Evolutionary conservation across 2,888 invertebrate genomes (phyloP), one percentile per base, ranked within the genome.

Genomic region (Caenorhabditis sp.): DNA sequence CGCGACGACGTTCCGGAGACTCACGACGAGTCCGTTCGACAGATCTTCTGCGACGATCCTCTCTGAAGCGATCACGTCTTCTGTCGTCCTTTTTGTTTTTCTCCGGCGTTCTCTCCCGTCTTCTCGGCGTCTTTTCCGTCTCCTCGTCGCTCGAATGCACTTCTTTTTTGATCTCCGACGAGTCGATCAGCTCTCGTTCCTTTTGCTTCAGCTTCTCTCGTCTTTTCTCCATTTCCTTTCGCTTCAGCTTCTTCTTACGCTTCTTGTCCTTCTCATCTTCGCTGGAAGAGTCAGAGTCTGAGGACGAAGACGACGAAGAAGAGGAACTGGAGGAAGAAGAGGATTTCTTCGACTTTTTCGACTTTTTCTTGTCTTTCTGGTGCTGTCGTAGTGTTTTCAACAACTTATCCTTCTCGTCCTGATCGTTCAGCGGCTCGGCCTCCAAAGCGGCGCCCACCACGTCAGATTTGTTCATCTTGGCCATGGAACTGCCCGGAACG

Each of bases 401-500:
- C 22, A 85, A 27, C 8, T 79, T 62, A 46, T 72, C 61, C 46
- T 81, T 83, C 35, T 80, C 78, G 4, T 63, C 50, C n/a, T 68
- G 45, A 17, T 74, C 50, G 6, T 58, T 30, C 7, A 37, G 58
- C 8, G 78, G 72, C n/a, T 52, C 70, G 7, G 74, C 62, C 24
- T 74, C 62, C 41, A 82, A 24, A 1, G 80, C 81, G 8, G 83
- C 83, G 35, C 79, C 86, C 22, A 85, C 84, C 9, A 80, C 65
- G 46, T 83, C 82, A 7, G 78, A 63, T 53, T 86, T 83, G 24
- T 87, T 87, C 79, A 87, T 85, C 81, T 83, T 85, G 17, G 84
- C 85, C 83, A 88, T 82, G 0, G 85, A 86, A 52, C 83, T 86
- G 13, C 88, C 88, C 4, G 85, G 82, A 37, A 87, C 86, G 65